phyloP scores from a whole-genome alignment of 1,140 invertebrate species.

The Drosophila lini region DNA sequence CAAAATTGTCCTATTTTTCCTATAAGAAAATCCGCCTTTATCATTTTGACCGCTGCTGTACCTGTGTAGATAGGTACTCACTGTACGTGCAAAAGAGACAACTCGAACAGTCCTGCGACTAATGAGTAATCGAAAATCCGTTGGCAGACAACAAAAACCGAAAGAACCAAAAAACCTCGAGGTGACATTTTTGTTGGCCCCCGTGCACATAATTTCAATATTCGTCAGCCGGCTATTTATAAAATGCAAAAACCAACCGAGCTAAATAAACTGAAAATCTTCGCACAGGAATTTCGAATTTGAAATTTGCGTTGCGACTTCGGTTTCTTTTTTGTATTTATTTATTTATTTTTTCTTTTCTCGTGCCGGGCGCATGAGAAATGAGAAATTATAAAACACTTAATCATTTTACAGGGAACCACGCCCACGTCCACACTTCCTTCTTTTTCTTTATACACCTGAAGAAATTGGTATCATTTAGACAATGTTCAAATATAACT shows the following conservation, averaged over 20 bases:
- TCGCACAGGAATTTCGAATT: constrained; percentile 67
- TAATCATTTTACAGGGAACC: constrained; percentile 72
- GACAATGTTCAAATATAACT: neutral
- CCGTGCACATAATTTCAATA: constrained; percentile 81
- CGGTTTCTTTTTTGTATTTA: constrained; percentile 11
- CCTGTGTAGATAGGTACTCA: constrained; percentile 1
- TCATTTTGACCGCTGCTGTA: neutral
- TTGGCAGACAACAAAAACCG: constrained; percentile 23
- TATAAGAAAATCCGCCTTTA: neutral
- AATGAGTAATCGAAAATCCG: constrained; percentile 59
- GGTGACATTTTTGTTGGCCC: constrained; percentile 80
- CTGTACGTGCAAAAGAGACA: neutral
- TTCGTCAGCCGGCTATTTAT: constrained; percentile 81
- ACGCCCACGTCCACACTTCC: constrained; percentile 26
- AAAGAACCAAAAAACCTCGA: constrained; percentile 46
- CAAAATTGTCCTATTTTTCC: neutral
- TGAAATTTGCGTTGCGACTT: constrained; percentile 48
- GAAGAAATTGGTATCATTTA: neutral
- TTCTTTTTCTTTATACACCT: constrained; percentile 3
- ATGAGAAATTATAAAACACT: constrained; percentile 62
- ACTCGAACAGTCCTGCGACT: constrained; percentile 38
- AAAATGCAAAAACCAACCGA: constrained; percentile 59
- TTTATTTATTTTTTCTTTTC: constrained; percentile 42
- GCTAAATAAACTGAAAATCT: constrained; percentile 60
- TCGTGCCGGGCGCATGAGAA: constrained; percentile 66